These are phyloP conservation scores for Dinomys branickii DNA, from an alignment of 2,113 vertebrate species.

Conservation along the genomic window DNA sequence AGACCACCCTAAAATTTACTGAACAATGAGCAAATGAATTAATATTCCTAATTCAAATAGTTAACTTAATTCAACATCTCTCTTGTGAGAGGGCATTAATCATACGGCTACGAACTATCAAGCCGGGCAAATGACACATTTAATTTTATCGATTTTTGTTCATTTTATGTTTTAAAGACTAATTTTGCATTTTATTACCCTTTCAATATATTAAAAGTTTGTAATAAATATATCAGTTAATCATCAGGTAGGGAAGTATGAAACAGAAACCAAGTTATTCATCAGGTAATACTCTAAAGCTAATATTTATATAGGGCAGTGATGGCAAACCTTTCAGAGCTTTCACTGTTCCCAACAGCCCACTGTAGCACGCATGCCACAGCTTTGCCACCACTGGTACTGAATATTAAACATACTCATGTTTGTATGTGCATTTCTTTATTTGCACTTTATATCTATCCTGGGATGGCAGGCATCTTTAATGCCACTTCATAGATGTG, in stretches of 20 bases:
- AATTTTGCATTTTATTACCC: constrained; percentile 28
- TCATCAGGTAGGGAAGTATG: background rate
- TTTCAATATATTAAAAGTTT: background rate
- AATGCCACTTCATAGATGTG: background rate
- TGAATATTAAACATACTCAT: background rate
- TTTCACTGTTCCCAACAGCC: too few relatives aligned
- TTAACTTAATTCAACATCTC: background rate
- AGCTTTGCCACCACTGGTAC: background rate
- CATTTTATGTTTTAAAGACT: constrained; percentile 11
- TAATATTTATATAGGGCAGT: background rate
- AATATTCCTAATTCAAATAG: constrained; percentile 43
- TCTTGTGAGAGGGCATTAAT: background rate
- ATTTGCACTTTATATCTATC: background rate
- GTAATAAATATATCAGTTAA: constrained; percentile 21
- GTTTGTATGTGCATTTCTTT: background rate
- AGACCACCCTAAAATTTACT: background rate
- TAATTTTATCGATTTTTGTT: background rate
- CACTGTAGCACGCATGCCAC: background rate
- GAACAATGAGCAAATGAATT: background rate
- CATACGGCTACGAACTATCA: background rate
- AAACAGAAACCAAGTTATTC: background rate
- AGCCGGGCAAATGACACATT: background rate
- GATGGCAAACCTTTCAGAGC: background rate
- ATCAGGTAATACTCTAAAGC: background rate
- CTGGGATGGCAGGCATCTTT: background rate